Percentiles rank a stretch among this genome's conserved stretches.
phyloP scores from a whole-genome alignment of 2,888 invertebrate species.

The Nomada lathburiana region DNA sequence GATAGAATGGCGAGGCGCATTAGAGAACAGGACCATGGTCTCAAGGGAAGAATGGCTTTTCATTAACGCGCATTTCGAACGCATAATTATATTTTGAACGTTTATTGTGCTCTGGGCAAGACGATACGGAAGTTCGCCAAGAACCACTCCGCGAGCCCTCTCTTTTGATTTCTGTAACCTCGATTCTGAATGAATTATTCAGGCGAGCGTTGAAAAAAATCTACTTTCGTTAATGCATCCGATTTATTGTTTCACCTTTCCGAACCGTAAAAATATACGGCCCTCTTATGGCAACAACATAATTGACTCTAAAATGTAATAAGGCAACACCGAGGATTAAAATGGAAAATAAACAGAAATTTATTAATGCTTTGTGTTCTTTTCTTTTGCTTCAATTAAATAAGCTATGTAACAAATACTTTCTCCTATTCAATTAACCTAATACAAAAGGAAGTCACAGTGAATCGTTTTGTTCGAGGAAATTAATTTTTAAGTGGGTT shows the following conservation, averaged over 20 bases:
- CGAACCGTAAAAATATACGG: not conserved
- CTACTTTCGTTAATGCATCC: not conserved
- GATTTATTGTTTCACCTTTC: not conserved
- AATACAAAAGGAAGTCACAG: too few species aligned
- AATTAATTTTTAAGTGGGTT: too few species aligned
- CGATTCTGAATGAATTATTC: constrained; percentile 13
- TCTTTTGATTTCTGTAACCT: constrained; percentile 31
- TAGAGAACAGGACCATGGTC: not conserved
- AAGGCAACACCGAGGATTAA: too few species aligned
- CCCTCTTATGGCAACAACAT: not conserved
- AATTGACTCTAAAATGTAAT: too few species aligned
- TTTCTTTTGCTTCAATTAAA: too few species aligned
- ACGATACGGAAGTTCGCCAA: constrained; percentile 13
- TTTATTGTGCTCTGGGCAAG: constrained; percentile 22
- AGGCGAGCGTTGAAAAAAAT: not conserved
- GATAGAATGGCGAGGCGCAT: constrained; percentile 7
- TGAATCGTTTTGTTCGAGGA: too few species aligned
- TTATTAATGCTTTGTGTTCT: too few species aligned
- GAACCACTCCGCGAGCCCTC: not conserved
- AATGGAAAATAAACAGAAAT: too few species aligned
- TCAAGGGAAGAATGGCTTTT: constrained; percentile 9
- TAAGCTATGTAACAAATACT: too few species aligned
- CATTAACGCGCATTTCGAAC: constrained; percentile 18
- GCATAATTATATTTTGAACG: constrained; percentile 37
- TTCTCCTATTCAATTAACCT: too few species aligned